A percentile compares a stretch with the other conserved stretches of the same genome.
These are phyloP conservation scores for Phaedon cochleariae DNA, from an alignment of 2,888 invertebrate genomes.

Conservation along the genomic window DNA sequence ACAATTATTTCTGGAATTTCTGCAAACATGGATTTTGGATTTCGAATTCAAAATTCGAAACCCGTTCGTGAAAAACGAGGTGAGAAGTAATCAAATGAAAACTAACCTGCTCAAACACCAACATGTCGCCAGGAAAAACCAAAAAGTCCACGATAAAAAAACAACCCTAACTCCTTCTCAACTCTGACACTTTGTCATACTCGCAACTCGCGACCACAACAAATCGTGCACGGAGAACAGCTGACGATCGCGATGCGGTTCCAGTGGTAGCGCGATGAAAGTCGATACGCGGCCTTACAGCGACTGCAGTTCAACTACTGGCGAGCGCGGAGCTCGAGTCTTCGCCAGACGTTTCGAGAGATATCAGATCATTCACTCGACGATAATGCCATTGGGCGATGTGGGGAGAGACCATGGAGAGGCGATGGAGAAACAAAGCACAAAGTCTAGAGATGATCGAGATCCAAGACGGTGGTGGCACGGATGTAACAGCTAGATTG, in stretches of 20 bases:
- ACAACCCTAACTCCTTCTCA: constrained; percentile 29
- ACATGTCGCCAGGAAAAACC: constrained; percentile 39
- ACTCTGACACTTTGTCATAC: constrained; percentile 40
- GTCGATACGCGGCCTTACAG: constrained; percentile 7
- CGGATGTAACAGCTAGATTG: too few species aligned
- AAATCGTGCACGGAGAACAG: constrained; percentile 29
- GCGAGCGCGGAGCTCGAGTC: constrained; percentile 18
- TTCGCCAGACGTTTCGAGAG: constrained; percentile 37
- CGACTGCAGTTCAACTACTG: constrained; percentile 37
- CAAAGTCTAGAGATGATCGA: constrained; percentile 30
- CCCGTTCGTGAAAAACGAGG: not conserved
- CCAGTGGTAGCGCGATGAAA: constrained; percentile 15
- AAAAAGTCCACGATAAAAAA: constrained; percentile 20
- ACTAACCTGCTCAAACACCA: constrained; percentile 48
- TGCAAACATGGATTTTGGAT: too few species aligned
- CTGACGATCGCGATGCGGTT: constrained; percentile 28
- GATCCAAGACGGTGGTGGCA: too few species aligned
- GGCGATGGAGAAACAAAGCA: constrained; percentile 29
- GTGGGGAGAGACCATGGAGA: constrained; percentile 37
- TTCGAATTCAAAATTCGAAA: too few species aligned
- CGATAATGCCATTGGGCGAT: constrained; percentile 38
- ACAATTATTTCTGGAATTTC: too few species aligned
- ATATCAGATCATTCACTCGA: constrained; percentile 52
- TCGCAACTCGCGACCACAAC: constrained; percentile 35
- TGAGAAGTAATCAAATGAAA: constrained; percentile 13